Base-by-base conservation (phyloP, 2,888 invertebrate genomes). In the Julus scanicus region DNA sequence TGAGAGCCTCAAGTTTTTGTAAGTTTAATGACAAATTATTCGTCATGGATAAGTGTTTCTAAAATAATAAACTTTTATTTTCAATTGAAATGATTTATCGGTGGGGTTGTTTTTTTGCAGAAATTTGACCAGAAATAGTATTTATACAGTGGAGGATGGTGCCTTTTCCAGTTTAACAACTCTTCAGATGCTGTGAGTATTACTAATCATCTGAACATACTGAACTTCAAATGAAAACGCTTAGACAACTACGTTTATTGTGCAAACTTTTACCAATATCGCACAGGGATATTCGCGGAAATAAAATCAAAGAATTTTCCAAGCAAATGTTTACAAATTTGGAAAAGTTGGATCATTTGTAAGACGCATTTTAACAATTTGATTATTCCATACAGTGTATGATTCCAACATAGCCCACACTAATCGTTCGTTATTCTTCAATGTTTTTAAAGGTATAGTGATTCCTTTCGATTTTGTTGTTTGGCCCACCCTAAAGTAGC, bases 401-500 rank as follows among this genome's bases (percentile, higher is more conserved):
- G 11, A 29, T 40, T 40, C 48, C 2, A 11, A 48, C 29, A 17
- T 84, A 29, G 29, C 29, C 0, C 29, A 29, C 29, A 29, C 29
- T 29, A 29, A 29, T 29, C 29, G 29, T 40, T 29, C 29, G 29
- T 40, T 84, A 20, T 49, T 20, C 20, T 15, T 86, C 17, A 29
- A 37, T 49, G 29, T 9, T 49, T 39, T 84, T 84, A 89, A 63
- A 90, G 90, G 53, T 90, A 90, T 29, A 91, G 90, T 37, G 91
- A 91, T 86, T 90, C 90, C 1, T 91, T 91, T 88, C 90, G 90
- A 57, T 91, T 91, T 89, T 91, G 91, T 84, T 91, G 91, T 87
- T 89, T 91, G 88, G 91, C 90, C 0, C 87, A 89, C 5, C 87
- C 89, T 11, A 88, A 90, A 88, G 90, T 91, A 1, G 89, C 90